Evolutionary conservation across 2,113 vertebrate species (phyloP), one percentile per base, ranked within the genome.

Genomic region (Dasyprocta punctata): DNA sequence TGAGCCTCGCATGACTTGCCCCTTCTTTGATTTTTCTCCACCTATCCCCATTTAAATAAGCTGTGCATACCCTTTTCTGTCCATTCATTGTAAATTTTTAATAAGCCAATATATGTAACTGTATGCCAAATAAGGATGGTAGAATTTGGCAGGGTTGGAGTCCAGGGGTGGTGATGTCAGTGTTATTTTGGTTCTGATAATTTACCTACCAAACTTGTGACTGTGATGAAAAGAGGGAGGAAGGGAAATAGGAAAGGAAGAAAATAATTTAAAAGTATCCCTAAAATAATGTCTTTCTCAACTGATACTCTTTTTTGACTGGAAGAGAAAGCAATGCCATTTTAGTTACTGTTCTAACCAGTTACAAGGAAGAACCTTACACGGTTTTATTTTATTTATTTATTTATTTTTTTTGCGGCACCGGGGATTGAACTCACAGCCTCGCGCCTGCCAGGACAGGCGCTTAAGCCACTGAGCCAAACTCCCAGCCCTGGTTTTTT

Each of bases 311-410:
- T 92, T 93, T 60, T 77, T 77, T 82, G 58, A 85, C 36, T 71
- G 63, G 47, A 83, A 93, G 49, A 83, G 60, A 93, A 91, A 77
- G 11, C 65, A 52, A 14, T 91, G 52, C 24, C 33, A 69, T 90
- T 82, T 81, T 75, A 80, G 85, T 63, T 92, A 63, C 49, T 89
- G 60, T 41, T 92, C 54, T 90, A 58, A 81, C 65, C 41, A 54
- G 19, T 49, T 97, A 28, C 58, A 69, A 69, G 30, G 75, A 90
- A 86, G 78, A 96, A 7, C 47, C 38, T 77, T 83, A 20, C 41
- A 86, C 28, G 81, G 56, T 47, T 73, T 81, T 92, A 92, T 65
- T 92, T 95, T 93, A 56, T 69, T 96, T 92, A n/a, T n/a, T n/a
- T n/a, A n/a, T n/a, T n/a, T n/a, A n/a, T n/a, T n/a, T n/a, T n/a